Base-by-base conservation (phyloP, 2,797 vertebrate genomes). In the Margarornis squamiger region DNA sequence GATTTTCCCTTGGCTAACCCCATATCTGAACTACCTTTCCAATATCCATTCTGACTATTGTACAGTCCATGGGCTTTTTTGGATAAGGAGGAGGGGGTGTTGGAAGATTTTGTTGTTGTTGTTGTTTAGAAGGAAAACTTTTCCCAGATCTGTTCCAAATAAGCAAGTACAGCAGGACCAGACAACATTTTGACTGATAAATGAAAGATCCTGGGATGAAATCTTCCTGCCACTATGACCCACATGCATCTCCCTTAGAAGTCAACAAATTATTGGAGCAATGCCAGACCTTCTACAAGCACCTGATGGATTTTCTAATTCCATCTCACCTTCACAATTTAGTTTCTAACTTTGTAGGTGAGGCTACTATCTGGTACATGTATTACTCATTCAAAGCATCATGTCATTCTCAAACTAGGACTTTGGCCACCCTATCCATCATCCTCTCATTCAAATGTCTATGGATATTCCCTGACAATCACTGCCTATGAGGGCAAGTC, bases 351-450 rank as follows among this genome's bases (percentile, higher is more conserved):
- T 73, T 62, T 43, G 51, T 12, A 55, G 29, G 36, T 34, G 36
- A 76, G n/a, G 36, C 55, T 79, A 32, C 10, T 68, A 6, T 23
- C 52, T 59, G n/a, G 8, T 61, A 49, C 1, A 0, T 3, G 0
- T 71, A n/a, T 84, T 39, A 52, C 39, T 90, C 16, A 71, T 71
- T 65, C 46, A 65, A 86, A 34, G 3, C 39, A 90, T 43, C 6
- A 1, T 11, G 36, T 34, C 38, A 61, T 39, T 68, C 48, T 70
- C 39, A 51, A 19, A 51, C 32, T 45, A 41, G 32, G 36, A 62
- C 51, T 45, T 89, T 82, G 26, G 20, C 12, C 48, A 82, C 23
- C 39, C 23, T 51, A 24, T 45, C 20, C 18, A 41, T 46, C 48
- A 76, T 30, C 19, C 21, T 85, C 30, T 79, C n/a, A 34, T 14